These are phyloP conservation scores for Caenorhabditis drosophilae DNA, from an alignment of 2,888 invertebrate genomes.

Conservation along the genomic window DNA sequence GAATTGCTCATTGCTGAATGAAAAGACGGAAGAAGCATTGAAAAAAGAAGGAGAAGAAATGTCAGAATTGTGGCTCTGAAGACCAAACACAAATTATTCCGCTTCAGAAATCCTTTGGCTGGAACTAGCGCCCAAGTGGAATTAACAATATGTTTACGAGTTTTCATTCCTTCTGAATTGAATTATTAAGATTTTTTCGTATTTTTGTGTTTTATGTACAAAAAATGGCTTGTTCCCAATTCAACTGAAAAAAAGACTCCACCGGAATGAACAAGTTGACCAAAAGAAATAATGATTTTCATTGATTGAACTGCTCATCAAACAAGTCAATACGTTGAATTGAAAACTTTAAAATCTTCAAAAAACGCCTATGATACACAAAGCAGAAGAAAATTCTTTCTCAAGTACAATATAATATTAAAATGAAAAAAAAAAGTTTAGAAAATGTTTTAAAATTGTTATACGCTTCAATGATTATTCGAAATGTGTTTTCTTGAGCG, in stretches of 20 bases:
- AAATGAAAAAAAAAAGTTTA: conserved; percentile 3
- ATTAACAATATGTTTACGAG: neutral
- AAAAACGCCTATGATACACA: neutral
- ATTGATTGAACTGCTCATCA: too few relatives aligned
- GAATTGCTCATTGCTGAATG: too few relatives aligned
- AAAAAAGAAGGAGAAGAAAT: too few relatives aligned
- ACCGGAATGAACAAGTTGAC: too few relatives aligned
- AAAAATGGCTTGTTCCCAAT: neutral
- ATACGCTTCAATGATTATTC: conserved; percentile 26
- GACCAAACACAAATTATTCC: conserved; percentile 38
- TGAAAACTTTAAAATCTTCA: neutral
- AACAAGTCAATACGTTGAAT: neutral
- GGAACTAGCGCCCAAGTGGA: conserved; percentile 1
- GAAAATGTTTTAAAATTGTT: conserved; percentile 26
- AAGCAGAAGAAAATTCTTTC: neutral
- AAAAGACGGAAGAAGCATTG: too few relatives aligned
- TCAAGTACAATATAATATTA: neutral
- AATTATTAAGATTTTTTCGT: conserved; percentile 1
- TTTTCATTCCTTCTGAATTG: neutral
- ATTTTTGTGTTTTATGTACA: neutral
- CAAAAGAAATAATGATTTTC: too few relatives aligned
- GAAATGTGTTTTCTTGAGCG: conserved; percentile 19
- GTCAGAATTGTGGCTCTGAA: conserved; percentile 16
- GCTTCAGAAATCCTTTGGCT: conserved; percentile 14
- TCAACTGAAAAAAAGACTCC: too few relatives aligned